Evolutionary conservation across 2,113 vertebrate species (phyloP).

Genomic region (Calypte anna): DNA sequence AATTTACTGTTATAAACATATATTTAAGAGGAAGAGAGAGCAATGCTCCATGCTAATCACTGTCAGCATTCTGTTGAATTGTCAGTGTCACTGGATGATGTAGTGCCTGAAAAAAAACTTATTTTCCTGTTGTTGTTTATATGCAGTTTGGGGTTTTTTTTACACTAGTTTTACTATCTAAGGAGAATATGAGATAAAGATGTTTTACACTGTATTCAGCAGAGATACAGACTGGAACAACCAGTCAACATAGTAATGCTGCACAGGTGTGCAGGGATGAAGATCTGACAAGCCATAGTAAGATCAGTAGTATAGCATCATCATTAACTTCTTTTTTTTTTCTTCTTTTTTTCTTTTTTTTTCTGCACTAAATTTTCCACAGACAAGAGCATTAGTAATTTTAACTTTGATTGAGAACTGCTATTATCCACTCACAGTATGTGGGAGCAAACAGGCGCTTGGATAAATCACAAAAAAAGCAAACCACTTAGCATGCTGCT

Average conservation of each 20-base stretch:
- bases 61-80: not conserved
- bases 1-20: not conserved
- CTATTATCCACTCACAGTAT: constrained; percentile 59
- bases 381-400: constrained; percentile 44
- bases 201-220: not conserved
- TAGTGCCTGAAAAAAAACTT: not conserved
- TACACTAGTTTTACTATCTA: not conserved
- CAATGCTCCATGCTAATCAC: not conserved
- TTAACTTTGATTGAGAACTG: constrained; percentile 61
- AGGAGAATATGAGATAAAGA: not conserved
- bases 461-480: constrained; percentile 47
- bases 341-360: not conserved
- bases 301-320: not conserved
- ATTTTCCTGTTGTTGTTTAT: not conserved
- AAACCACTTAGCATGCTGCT: constrained; percentile 30
- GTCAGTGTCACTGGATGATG: not conserved
- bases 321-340: not conserved
- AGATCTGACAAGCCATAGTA: constrained; percentile 14
- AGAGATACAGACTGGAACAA: not conserved
- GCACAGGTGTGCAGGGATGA: not conserved
- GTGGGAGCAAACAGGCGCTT: constrained; percentile 56
- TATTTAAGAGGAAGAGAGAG: not conserved
- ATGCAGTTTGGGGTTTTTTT: not conserved
- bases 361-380: constrained; percentile 21
- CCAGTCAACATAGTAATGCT: not conserved